phyloP scores from a whole-genome alignment of 2,797 vertebrate species.

The Margarornis squamiger region DNA sequence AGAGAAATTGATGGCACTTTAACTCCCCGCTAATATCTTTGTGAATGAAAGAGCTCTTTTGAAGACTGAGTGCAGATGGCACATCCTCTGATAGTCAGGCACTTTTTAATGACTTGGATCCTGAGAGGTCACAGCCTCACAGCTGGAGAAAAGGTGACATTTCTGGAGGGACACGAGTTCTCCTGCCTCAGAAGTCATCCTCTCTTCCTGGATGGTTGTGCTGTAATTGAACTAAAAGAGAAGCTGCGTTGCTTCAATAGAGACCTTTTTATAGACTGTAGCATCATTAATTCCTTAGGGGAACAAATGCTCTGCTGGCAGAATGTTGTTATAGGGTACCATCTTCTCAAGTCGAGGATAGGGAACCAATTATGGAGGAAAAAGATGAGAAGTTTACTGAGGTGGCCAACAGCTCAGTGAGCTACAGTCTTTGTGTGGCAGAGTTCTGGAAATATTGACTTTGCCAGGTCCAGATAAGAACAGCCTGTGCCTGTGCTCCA shows the following conservation, averaged over 20 bases:
- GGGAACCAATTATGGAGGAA: slow-evolving; percentile 14
- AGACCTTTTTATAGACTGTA: background rate
- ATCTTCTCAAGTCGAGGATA: background rate
- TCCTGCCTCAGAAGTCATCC: slow-evolving; percentile 47
- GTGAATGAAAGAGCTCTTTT: slow-evolving; percentile 29
- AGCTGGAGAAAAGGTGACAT: background rate
- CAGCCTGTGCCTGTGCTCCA: background rate
- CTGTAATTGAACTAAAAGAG: slow-evolving; percentile 60
- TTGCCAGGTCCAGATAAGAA: background rate
- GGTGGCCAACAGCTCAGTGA: background rate
- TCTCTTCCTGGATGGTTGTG: slow-evolving; percentile 40
- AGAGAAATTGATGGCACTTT: background rate
- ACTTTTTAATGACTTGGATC: slow-evolving; percentile 27
- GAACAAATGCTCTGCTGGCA: slow-evolving; percentile 37
- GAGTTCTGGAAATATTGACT: background rate
- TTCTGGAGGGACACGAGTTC: slow-evolving; percentile 23
- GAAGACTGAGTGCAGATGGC: background rate
- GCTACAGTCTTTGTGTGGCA: background rate
- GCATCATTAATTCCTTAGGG: slow-evolving; percentile 7
- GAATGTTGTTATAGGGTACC: background rate
- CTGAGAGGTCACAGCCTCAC: background rate
- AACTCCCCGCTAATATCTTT: slow-evolving; percentile 1
- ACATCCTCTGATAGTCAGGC: background rate
- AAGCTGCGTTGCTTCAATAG: slow-evolving; percentile 16
- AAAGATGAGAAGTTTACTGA: background rate